Evolutionary conservation across 2,797 vertebrate genomes (phyloP).

Genomic region (Melanotaenia pygmaea): DNA sequence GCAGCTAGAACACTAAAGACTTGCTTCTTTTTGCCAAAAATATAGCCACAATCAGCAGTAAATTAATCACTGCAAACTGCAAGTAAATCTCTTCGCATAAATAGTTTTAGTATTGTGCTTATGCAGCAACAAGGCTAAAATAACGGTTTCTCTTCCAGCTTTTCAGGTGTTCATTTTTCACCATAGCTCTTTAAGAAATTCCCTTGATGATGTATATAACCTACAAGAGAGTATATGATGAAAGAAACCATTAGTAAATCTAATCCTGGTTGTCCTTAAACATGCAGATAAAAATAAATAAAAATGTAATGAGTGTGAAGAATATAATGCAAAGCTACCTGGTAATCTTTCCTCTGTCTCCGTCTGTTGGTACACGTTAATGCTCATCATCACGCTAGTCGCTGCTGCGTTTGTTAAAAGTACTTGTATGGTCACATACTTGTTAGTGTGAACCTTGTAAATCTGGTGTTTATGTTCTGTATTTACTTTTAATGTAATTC

Average conservation of each 20-base stretch:
- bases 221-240: not conserved
- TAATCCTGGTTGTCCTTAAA: not conserved
- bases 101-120: not conserved
- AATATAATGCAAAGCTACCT: no score
- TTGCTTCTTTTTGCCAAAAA: not conserved
- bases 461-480: not conserved
- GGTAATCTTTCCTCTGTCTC: no score
- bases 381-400: no score
- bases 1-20: not conserved
- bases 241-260: not conserved
- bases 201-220: no score
- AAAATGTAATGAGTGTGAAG: no score
- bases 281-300: no score
- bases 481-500: conserved; percentile 13
- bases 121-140: not conserved
- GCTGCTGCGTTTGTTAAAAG: no score
- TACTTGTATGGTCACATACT: not conserved
- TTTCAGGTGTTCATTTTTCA: not conserved
- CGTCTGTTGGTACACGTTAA: no score
- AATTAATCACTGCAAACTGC: not conserved
- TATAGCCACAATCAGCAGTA: no score
- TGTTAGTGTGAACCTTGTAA: not conserved
- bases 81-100: no score
- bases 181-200: not conserved
- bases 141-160: not conserved